Conservation (phyloP, 2,113 vertebrate genomes). For the Proteles cristata region DNA sequence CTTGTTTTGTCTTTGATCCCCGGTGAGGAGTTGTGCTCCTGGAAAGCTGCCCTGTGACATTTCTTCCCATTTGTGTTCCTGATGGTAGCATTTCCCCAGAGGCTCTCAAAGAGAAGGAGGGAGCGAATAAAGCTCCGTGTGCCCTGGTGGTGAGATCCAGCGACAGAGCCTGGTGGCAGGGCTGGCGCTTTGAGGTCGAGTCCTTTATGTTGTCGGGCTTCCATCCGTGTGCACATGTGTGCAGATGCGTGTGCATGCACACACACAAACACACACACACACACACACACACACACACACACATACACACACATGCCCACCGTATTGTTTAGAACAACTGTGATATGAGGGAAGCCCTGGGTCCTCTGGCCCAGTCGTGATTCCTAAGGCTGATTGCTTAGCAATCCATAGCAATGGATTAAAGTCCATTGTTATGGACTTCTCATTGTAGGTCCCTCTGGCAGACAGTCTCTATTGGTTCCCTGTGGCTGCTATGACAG, state of each 20-base stretch:
- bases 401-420: too few species aligned
- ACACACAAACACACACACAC: accelerated
- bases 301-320: accelerated
- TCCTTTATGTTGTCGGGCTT: not conserved
- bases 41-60: conserved; percentile 17
- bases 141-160: not conserved
- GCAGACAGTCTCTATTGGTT: not conserved
- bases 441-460: not conserved
- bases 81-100: not conserved
- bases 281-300: accelerated
- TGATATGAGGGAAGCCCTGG: not conserved
- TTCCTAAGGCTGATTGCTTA: not conserved
- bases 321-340: not conserved
- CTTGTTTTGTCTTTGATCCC: not conserved
- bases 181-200: not conserved
- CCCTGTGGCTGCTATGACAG: not conserved
- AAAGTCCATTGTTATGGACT: not conserved
- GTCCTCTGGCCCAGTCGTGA: accelerated
- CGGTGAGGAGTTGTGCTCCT: not conserved
- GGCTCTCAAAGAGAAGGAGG: not conserved
- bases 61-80: not conserved
- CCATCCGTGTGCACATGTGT: accelerated
- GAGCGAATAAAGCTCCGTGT: accelerated
- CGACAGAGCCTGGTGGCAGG: not conserved
- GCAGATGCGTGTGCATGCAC: accelerated